A percentile compares a stretch with the other conserved stretches of the same genome.
Conservation (phyloP, 2,888 invertebrate species). For the Drosophila subquinaria region DNA sequence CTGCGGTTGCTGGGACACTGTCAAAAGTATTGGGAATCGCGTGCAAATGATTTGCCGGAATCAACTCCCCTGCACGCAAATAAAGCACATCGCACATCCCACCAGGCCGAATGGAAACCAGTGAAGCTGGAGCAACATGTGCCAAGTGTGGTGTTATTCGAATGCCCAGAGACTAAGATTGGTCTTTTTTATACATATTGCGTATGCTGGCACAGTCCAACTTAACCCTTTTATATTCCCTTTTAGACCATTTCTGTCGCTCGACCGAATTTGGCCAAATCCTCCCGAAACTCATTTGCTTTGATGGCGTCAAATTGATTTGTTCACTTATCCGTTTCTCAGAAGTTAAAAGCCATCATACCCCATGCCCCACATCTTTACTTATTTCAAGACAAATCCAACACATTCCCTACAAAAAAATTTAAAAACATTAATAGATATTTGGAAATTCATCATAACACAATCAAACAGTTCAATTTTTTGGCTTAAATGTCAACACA, state of each 20-base stretch:
- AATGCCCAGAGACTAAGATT: slow-evolving; percentile 44
- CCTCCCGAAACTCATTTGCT: slow-evolving; percentile 73
- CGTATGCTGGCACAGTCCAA: slow-evolving; percentile 24
- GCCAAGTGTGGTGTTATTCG: slow-evolving; percentile 52
- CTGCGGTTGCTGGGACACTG: slow-evolving; percentile 54
- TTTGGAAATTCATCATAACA: neutral
- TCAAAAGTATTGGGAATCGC: slow-evolving; percentile 72
- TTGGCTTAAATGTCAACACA: slow-evolving; percentile 19
- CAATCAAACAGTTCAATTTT: neutral
- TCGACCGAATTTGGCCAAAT: slow-evolving; percentile 55
- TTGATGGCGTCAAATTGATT: slow-evolving; percentile 75
- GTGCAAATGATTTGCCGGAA: slow-evolving; percentile 77
- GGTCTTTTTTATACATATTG: neutral
- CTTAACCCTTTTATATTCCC: slow-evolving; percentile 56
- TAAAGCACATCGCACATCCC: slow-evolving; percentile 34
- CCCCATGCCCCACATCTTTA: neutral
- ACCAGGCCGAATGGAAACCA: slow-evolving; percentile 1
- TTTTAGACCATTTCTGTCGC: slow-evolving; percentile 49
- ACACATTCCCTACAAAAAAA: neutral
- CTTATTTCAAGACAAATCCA: neutral
- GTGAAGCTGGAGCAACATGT: slow-evolving; percentile 64
- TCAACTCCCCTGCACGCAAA: slow-evolving; percentile 64
- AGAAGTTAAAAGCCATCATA: slow-evolving; percentile 23
- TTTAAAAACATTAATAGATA: neutral
- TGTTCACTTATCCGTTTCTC: slow-evolving; percentile 51